Conservation (phyloP, 2,113 vertebrate genomes). For the Thermophis baileyi region DNA sequence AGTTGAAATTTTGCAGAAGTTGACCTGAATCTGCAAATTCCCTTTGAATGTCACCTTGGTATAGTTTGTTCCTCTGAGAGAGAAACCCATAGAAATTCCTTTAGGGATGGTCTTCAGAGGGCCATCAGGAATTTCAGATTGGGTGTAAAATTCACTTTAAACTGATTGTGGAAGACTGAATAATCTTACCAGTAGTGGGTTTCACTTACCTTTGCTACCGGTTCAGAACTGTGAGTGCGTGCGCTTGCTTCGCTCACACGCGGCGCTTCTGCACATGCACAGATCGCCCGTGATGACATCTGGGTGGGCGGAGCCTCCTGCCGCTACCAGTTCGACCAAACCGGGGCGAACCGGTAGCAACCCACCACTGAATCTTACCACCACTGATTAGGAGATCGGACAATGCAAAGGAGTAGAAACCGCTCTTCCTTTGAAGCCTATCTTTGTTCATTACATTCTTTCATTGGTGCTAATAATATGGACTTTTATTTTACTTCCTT, state of each 20-base stretch:
- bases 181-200: neutral
- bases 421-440: neutral
- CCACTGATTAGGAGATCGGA: neutral
- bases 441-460: neutral
- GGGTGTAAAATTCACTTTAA: neutral
- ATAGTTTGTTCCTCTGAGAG: neutral
- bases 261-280: too few species aligned
- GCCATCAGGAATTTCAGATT: neutral
- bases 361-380: too few species aligned
- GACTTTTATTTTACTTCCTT: neutral
- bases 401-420: neutral
- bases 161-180: neutral
- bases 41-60: neutral
- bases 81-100: neutral
- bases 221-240: too few species aligned
- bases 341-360: too few species aligned
- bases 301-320: too few species aligned
- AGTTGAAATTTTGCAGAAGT: neutral
- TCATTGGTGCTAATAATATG: neutral
- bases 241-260: too few species aligned
- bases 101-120: too few species aligned
- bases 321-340: too few species aligned
- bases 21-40: neutral
- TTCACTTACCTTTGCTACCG: too few species aligned
- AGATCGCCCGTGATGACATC: too few species aligned